Evolutionary conservation across 2,797 vertebrate species (phyloP).

Genomic region (Tarsius wallacei): DNA sequence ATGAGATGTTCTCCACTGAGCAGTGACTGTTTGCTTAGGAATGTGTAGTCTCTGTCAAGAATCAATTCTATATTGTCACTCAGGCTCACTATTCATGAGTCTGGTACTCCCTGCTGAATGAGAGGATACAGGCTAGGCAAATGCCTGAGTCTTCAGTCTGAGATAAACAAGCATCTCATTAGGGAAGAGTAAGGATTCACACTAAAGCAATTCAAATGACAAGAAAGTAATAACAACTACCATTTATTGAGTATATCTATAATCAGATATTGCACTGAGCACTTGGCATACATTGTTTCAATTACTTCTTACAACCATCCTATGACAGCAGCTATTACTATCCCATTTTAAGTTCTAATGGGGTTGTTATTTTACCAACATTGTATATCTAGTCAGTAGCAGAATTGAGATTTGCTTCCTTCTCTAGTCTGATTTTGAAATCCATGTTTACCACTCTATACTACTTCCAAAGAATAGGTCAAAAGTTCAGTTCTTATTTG

Average conservation of each 20-base stretch:
- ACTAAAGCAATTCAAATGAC: background rate
- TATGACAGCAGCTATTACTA: background rate
- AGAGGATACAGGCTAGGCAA: background rate
- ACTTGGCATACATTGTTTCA: background rate
- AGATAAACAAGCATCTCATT: background rate
- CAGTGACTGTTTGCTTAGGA: constrained; percentile 13
- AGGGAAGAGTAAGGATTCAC: background rate
- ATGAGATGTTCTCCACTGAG: constrained; percentile 19
- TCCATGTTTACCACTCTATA: background rate
- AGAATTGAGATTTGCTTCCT: constrained; percentile 29
- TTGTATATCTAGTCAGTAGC: background rate
- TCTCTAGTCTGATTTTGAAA: constrained; percentile 48
- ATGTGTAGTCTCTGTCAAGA: background rate
- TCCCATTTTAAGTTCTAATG: background rate
- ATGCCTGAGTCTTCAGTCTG: background rate
- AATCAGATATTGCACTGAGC: background rate
- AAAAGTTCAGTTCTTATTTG: constrained; percentile 34
- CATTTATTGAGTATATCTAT: background rate
- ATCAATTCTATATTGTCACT: background rate
- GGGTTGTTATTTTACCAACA: background rate
- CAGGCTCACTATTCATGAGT: background rate
- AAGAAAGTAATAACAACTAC: background rate
- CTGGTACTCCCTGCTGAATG: background rate
- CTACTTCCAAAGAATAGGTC: constrained; percentile 51
- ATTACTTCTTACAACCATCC: background rate